These are phyloP conservation scores for Sinentomon sp. DNA, from an alignment of 2,888 invertebrate genomes.

Conservation along the genomic window DNA sequence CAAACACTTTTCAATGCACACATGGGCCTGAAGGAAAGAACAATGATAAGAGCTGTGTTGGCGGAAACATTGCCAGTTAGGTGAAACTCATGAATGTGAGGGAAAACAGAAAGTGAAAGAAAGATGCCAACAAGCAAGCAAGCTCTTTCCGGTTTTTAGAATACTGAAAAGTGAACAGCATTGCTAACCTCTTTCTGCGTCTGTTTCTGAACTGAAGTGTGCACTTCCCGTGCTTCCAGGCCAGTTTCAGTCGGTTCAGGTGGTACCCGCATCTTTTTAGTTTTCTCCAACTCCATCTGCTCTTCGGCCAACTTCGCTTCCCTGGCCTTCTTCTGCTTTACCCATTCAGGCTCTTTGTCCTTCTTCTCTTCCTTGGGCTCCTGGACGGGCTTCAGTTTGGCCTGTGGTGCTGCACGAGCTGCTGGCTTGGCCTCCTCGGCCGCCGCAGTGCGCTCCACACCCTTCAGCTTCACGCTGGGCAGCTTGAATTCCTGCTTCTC, in stretches of 20 bases:
- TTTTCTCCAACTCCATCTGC: neutral
- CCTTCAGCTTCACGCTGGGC: slow-evolving; percentile 2
- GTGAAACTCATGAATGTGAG: no score
- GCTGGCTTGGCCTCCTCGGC: slow-evolving; percentile 12
- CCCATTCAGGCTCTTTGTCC: slow-evolving; percentile 5
- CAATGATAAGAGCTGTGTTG: no score
- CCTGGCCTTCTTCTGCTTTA: slow-evolving; percentile 10
- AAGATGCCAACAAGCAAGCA: no score
- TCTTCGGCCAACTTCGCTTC: slow-evolving; percentile 10
- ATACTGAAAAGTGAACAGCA: neutral
- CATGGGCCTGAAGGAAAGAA: no score
- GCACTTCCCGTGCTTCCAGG: slow-evolving; percentile 35
- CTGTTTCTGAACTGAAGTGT: slow-evolving; percentile 63
- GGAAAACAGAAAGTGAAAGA: no score
- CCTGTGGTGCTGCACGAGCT: slow-evolving; percentile 12
- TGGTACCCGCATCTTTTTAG: slow-evolving; percentile 1
- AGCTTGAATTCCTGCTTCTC: no score
- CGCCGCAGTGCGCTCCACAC: slow-evolving; percentile 9
- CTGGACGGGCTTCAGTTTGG: slow-evolving; percentile 8
- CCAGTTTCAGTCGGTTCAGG: slow-evolving; percentile 7
- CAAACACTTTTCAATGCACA: no score
- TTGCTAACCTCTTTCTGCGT: slow-evolving; percentile 41
- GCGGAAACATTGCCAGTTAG: no score
- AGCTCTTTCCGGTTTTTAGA: neutral
- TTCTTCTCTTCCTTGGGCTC: slow-evolving; percentile 11